Conservation (phyloP, 2,113 vertebrate species). For the Furnarius figulus region DNA sequence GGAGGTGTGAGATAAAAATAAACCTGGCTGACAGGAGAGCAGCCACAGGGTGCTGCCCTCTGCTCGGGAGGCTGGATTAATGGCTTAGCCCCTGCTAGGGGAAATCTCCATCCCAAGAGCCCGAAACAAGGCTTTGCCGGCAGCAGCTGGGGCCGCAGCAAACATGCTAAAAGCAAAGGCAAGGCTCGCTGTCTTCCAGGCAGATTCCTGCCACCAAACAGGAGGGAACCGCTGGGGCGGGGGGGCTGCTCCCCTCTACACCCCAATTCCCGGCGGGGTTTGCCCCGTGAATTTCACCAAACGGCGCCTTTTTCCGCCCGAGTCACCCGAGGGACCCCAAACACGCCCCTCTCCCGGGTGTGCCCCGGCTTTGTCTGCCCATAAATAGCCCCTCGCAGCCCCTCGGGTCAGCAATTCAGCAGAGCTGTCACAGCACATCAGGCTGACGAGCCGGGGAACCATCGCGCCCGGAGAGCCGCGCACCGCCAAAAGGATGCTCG, state of each 20-base stretch:
- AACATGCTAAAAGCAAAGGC: background rate
- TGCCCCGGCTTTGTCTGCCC: background rate
- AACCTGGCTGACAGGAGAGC: background rate
- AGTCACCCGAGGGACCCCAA: background rate
- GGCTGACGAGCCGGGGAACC: background rate
- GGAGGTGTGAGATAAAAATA: background rate
- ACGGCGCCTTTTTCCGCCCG: fast-evolving
- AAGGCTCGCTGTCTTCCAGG: fast-evolving
- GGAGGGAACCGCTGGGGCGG: fast-evolving
- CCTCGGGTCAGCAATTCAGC: slow-evolving; percentile 15
- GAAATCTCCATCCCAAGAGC: background rate
- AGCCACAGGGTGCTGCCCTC: background rate
- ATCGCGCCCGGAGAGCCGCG: background rate
- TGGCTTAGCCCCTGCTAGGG: background rate
- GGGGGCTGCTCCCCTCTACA: background rate
- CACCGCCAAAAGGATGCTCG: background rate
- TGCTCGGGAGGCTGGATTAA: background rate
- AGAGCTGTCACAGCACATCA: background rate
- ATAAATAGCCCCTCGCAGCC: background rate
- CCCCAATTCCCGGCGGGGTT: fast-evolving
- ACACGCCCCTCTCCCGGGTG: background rate
- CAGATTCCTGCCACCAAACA: background rate
- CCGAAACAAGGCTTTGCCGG: background rate
- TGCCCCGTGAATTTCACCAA: background rate
- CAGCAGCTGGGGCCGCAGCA: background rate